These are phyloP conservation scores for Sinocyclocheilus maitianheensis DNA, from an alignment of 2,113 vertebrate species.

Conservation along the genomic window DNA sequence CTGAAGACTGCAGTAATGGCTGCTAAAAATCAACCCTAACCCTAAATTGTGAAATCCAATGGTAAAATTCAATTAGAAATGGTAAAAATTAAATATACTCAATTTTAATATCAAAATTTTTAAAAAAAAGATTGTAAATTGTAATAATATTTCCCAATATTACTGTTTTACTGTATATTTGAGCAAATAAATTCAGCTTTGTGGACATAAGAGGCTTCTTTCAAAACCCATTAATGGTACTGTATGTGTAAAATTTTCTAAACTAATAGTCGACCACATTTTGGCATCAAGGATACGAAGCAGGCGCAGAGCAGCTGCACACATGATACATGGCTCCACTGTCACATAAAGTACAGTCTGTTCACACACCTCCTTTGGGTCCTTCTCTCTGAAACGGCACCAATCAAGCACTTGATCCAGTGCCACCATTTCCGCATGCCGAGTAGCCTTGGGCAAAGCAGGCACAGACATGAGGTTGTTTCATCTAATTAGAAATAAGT, in stretches of 20 bases:
- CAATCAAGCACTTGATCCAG: slow-evolving; percentile 87
- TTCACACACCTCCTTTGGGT: slow-evolving; percentile 75
- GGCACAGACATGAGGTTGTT: neutral
- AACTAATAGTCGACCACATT: neutral
- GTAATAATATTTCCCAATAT: neutral
- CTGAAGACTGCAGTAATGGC: neutral
- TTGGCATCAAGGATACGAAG: slow-evolving; percentile 84
- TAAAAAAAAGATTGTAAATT: neutral
- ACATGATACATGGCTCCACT: slow-evolving; percentile 96
- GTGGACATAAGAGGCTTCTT: too few species aligned
- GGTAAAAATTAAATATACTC: neutral
- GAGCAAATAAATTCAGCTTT: neutral
- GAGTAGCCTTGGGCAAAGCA: slow-evolving; percentile 82
- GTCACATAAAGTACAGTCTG: slow-evolving; percentile 85
- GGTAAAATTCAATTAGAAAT: too few species aligned
- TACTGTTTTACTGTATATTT: neutral
- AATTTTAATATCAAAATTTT: neutral
- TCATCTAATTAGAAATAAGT: neutral
- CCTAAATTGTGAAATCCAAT: neutral
- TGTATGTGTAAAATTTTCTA: neutral
- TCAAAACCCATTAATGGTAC: neutral
- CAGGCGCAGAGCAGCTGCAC: slow-evolving; percentile 88
- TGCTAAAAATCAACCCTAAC: neutral
- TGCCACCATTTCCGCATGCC: slow-evolving; percentile 94
- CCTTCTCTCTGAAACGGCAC: slow-evolving; percentile 73